Evolutionary conservation across 2,888 invertebrate species (phyloP), one percentile per base, ranked within the genome.

Genomic region (Chrysodeixis includens): DNA sequence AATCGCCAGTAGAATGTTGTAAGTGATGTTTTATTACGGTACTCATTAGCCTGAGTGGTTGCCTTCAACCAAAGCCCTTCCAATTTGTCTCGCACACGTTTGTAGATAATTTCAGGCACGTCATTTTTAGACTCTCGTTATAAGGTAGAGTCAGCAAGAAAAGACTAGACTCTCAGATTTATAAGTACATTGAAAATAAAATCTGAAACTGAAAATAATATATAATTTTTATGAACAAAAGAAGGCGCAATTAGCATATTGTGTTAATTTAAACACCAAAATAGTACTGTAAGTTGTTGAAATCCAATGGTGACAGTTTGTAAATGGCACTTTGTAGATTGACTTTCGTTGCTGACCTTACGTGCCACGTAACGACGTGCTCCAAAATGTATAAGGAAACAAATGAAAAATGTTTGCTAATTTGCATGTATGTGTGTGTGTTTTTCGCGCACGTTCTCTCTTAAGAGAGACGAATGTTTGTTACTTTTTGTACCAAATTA

Each of bases 1-100:
- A 20, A 40, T 10, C 20, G 20, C 4, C 18, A 49, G 46, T 49
- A 20, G 44, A 44, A 44, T 4, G 16, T 16, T 16, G n/a, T 44
- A 44, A 49, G 46, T 10, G 46, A 49, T 49, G 46, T 49, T 49
- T 49, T 49, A 49, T 49, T 49, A 20, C 46, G 46, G 46, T 49
- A 3, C 46, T 49, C 46, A 49, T 49, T 49, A 49, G 20, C 18
- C 12, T 20, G 18, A 49, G 46, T 49, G 46, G 46, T 18, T 20
- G 10, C 46, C 46, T 49, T 20, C 46, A 49, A 49, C 44, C 44
- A 44, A 10, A 49, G 18, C 46, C 46, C 18, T 49, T 20, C 46
- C 46, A 49, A 49, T 49, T 49, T 49, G 46, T 49, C 46, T 20
- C 46, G 20, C 20, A 20, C 46, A 20, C 46, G 46, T 18, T 9